Evolutionary conservation across 2,113 vertebrate genomes (phyloP).

Genomic region (Sinosuthora webbiana): DNA sequence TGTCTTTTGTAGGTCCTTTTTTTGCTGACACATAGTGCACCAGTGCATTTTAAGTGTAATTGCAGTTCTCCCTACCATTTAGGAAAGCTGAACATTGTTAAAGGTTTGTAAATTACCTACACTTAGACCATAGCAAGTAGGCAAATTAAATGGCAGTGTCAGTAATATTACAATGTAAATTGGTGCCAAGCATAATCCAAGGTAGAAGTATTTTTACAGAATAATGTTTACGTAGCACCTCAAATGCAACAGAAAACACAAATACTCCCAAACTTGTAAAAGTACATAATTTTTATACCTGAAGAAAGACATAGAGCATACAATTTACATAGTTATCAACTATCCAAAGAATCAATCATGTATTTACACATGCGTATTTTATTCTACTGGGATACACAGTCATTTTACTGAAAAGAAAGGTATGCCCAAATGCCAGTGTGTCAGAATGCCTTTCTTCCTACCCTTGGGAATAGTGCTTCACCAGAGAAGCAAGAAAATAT

Average conservation of each 20-base stretch:
- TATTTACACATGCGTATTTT: not conserved
- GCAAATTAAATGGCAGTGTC: constrained; percentile 76
- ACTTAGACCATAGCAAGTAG: constrained; percentile 78
- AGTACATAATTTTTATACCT: not conserved
- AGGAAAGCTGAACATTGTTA: constrained; percentile 77
- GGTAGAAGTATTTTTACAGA: constrained; percentile 63
- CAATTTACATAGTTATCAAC: not conserved
- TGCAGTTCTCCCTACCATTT: constrained; percentile 79
- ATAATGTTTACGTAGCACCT: constrained; percentile 30
- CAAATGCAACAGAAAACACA: not conserved
- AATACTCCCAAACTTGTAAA: not conserved
- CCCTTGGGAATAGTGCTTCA: not conserved
- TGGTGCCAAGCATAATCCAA: constrained; percentile 59
- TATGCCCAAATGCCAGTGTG: not conserved
- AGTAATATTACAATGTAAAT: constrained; percentile 75
- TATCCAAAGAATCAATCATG: not conserved
- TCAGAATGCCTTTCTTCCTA: not conserved
- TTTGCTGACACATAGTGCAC: constrained; percentile 77
- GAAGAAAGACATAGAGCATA: not conserved
- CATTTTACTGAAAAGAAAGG: not conserved
- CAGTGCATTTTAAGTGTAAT: constrained; percentile 79
- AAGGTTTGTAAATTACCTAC: constrained; percentile 81
- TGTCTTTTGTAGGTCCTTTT: constrained; percentile 80
- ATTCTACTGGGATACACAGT: not conserved
- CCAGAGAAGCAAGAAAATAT: not conserved